These are phyloP conservation scores for Acinonyx jubatus DNA, from an alignment of 2,113 vertebrate genomes.

Conservation along the genomic window DNA sequence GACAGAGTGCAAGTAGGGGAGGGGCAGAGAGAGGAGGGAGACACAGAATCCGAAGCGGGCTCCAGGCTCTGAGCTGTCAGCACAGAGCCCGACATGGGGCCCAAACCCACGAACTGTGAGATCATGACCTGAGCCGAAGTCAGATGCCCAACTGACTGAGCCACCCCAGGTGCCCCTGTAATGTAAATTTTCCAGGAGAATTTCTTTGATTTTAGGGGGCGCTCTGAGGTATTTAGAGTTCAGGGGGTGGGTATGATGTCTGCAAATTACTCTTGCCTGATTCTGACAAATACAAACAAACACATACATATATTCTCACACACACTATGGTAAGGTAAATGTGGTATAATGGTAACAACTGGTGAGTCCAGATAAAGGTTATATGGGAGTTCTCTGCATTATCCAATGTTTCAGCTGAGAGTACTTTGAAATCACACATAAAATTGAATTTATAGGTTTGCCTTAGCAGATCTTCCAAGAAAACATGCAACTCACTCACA, in stretches of 20 bases:
- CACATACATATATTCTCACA: not conserved
- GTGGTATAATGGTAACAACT: not conserved
- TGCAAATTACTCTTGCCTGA: not conserved
- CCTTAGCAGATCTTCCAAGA: not conserved
- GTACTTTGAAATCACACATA: not conserved
- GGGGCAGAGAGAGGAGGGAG: too few relatives aligned
- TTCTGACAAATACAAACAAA: not conserved
- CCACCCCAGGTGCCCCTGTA: too few relatives aligned
- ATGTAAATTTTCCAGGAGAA: not conserved
- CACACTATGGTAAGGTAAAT: not conserved
- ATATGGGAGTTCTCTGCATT: not conserved
- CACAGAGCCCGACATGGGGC: too few relatives aligned
- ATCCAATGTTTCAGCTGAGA: not conserved
- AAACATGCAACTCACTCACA: conserved; percentile 2
- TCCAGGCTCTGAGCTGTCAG: too few relatives aligned
- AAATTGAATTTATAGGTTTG: not conserved
- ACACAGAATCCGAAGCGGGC: too few relatives aligned
- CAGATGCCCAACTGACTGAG: too few relatives aligned
- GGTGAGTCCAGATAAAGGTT: not conserved
- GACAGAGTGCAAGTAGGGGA: too few relatives aligned
- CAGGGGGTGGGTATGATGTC: not conserved
- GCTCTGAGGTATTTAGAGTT: not conserved
- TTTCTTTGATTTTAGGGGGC: not conserved
- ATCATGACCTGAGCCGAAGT: too few relatives aligned
- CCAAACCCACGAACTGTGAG: too few relatives aligned